Evolutionary conservation across 2,797 vertebrate species (phyloP).

Genomic region (Pseudopleuronectes americanus): DNA sequence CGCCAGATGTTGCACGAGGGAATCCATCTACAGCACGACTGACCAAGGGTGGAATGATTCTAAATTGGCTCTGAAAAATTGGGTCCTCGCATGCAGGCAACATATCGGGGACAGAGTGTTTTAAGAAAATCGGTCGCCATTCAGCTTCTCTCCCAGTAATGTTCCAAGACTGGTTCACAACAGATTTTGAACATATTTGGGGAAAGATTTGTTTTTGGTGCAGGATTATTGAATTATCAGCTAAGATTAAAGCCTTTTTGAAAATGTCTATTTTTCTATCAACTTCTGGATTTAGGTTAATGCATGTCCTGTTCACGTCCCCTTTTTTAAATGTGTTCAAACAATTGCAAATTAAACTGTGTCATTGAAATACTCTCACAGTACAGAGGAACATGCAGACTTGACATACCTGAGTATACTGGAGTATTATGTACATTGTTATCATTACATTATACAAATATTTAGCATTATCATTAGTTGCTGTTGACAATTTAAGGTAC

Average conservation of each 20-base stretch:
- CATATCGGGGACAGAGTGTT: slow-evolving; percentile 37
- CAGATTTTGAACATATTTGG: slow-evolving; percentile 24
- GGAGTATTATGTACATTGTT: too few species aligned
- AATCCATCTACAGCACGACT: slow-evolving; percentile 70
- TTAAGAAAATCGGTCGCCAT: slow-evolving; percentile 29
- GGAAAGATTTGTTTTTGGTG: slow-evolving; percentile 10
- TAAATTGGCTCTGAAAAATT: slow-evolving; percentile 72
- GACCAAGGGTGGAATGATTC: slow-evolving; percentile 68
- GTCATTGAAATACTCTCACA: not conserved
- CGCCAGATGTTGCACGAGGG: slow-evolving; percentile 71
- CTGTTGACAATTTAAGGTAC: too few species aligned
- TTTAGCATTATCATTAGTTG: too few species aligned
- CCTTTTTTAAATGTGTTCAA: not conserved
- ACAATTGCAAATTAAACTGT: not conserved
- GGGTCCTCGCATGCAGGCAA: slow-evolving; percentile 42
- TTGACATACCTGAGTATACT: not conserved
- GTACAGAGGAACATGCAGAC: not conserved
- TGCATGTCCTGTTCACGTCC: not conserved
- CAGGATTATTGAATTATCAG: slow-evolving; percentile 2
- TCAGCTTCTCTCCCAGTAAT: slow-evolving; percentile 34
- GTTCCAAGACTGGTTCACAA: slow-evolving; percentile 11
- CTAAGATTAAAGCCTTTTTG: not conserved
- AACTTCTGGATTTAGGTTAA: not conserved
- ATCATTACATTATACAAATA: too few species aligned
- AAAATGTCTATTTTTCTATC: not conserved